phyloP scores from a whole-genome alignment of 2,113 vertebrate species.

The Amblyornis subalaris region DNA sequence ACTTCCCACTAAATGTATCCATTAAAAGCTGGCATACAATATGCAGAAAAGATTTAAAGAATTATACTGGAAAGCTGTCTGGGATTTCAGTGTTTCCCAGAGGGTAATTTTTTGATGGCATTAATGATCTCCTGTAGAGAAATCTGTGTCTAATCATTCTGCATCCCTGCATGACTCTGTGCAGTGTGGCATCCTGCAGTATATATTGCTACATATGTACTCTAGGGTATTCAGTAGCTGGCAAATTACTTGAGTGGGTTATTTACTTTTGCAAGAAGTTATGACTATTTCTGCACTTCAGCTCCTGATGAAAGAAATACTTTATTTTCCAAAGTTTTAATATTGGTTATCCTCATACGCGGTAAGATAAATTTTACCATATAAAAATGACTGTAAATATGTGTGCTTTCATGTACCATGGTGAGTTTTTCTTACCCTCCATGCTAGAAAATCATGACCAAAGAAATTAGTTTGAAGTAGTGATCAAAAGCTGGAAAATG shows the following conservation, averaged over 20 bases:
- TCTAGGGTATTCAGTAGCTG: background rate
- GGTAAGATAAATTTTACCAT: background rate
- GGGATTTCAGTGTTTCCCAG: constrained; percentile 30
- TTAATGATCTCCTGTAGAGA: constrained; percentile 7
- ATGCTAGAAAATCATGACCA: background rate
- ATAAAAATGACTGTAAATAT: background rate
- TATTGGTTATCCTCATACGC: background rate
- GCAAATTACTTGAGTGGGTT: background rate
- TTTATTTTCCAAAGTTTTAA: background rate
- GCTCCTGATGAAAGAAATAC: background rate
- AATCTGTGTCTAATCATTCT: constrained; percentile 32
- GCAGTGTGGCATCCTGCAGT: background rate
- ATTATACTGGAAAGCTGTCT: background rate
- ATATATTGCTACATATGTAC: background rate
- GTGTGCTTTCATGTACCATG: background rate
- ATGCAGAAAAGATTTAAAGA: constrained; percentile 23
- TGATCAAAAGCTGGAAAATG: background rate
- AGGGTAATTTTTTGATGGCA: constrained; percentile 11
- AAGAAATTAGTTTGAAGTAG: background rate
- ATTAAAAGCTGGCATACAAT: constrained; percentile 18
- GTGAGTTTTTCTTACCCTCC: background rate
- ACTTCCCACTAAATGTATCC: constrained; percentile 1
- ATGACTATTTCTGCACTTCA: background rate
- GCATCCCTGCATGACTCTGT: background rate
- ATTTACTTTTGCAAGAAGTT: constrained; percentile 35